Conservation (phyloP, 2,113 vertebrate genomes). For the Lipophrys pholis region DNA sequence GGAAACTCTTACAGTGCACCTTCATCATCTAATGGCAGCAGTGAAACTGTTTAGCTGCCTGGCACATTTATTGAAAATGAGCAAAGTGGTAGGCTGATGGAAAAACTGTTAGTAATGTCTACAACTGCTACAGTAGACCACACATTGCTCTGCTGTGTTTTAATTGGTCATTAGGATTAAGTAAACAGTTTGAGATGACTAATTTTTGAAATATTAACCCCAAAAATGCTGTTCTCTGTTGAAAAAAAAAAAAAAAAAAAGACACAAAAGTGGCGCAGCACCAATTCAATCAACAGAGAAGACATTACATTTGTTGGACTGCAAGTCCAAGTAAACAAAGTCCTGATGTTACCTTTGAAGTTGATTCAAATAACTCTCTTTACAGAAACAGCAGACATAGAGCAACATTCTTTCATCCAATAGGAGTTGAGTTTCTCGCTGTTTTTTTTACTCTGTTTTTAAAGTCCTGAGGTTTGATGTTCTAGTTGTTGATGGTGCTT, state of each 20-base stretch:
- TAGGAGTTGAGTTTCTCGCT: neutral
- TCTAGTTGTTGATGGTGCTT: neutral
- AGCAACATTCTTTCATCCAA: neutral
- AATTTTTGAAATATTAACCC: conserved; percentile 21
- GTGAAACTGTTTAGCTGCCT: conserved; percentile 62
- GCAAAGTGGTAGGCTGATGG: conserved; percentile 52
- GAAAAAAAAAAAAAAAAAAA: neutral
- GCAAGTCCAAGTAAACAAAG: neutral
- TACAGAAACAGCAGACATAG: neutral
- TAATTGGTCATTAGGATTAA: conserved; percentile 41
- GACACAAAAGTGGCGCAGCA: neutral
- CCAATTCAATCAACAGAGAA: neutral
- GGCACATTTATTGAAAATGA: conserved; percentile 66
- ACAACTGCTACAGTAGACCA: conserved; percentile 53
- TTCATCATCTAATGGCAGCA: conserved; percentile 71
- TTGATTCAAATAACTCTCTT: neutral
- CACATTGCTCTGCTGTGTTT: conserved; percentile 40
- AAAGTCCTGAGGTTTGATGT: neutral
- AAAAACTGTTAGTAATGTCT: conserved; percentile 49
- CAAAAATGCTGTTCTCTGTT: neutral
- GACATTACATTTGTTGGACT: neutral
- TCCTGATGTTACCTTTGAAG: neutral
- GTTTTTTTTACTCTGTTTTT: neutral
- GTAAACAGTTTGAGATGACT: conserved; percentile 38
- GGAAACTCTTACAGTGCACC: conserved; percentile 75